A percentile compares a stretch with the other conserved stretches of the same genome.
phyloP scores from a whole-genome alignment of 2,888 invertebrate species.

The Cosmorhoe ocellata region DNA sequence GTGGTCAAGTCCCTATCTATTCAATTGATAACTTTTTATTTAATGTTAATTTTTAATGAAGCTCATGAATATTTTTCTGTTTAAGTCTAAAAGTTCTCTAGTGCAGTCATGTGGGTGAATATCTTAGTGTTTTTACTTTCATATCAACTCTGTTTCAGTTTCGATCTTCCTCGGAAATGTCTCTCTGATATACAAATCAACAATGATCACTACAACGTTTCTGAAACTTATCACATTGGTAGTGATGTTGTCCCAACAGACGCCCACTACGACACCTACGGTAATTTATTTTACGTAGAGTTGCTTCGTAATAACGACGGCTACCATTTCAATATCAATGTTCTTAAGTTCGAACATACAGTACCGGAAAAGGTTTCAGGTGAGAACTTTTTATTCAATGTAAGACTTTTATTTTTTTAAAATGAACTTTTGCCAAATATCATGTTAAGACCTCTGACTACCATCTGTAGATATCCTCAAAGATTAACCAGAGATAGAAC shows the following conservation, averaged over 20 bases:
- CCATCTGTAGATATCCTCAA: too few relatives aligned
- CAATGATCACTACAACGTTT: conserved; percentile 53
- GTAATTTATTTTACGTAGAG: conserved; percentile 66
- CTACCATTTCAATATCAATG: conserved; percentile 55
- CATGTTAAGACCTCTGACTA: too few relatives aligned
- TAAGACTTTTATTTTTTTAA: not conserved
- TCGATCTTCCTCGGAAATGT: conserved; percentile 59
- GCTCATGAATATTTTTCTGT: conserved; percentile 12
- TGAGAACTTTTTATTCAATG: conserved; percentile 38
- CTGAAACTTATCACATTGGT: conserved; percentile 50
- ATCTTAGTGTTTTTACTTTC: conserved; percentile 41
- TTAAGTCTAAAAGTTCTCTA: not conserved
- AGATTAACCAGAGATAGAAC: too few relatives aligned
- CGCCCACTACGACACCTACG: conserved; percentile 61
- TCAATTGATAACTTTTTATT: too few relatives aligned
- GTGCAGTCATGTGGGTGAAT: conserved; percentile 37
- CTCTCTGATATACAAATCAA: conserved; percentile 56
- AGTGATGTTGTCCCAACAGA: conserved; percentile 59
- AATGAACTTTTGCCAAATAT: too few relatives aligned
- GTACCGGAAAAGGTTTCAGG: conserved; percentile 53
- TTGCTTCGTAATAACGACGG: conserved; percentile 49
- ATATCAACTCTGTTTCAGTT: conserved; percentile 41
- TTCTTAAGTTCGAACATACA: conserved; percentile 50
- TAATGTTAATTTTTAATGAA: too few relatives aligned
- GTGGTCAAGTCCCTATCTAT: conserved; percentile 16